Evolutionary conservation across 2,113 vertebrate genomes (phyloP).

Genomic region (Chionis minor): DNA sequence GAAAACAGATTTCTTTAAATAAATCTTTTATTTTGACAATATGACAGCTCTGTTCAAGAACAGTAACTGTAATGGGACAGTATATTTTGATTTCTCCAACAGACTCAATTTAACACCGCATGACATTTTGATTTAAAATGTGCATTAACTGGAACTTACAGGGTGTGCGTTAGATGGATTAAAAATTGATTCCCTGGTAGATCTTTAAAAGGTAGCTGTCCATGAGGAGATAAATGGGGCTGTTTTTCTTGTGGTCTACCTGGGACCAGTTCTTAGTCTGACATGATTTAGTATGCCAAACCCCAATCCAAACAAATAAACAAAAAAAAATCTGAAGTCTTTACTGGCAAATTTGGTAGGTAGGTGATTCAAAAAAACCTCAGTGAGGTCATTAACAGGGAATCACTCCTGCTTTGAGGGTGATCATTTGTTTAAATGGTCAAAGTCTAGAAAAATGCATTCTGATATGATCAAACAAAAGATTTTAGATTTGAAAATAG

Average conservation of each 20-base stretch:
- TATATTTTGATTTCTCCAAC: constrained; percentile 10
- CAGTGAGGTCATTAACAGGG: not conserved
- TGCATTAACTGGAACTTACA: not conserved
- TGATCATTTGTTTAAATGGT: not conserved
- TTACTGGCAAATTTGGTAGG: not conserved
- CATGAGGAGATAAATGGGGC: not conserved
- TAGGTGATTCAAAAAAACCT: not conserved
- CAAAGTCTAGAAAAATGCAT: not conserved
- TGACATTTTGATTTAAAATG: not conserved
- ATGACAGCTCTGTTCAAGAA: not conserved
- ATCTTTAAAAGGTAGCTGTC: not conserved
- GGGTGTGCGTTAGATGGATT: not conserved
- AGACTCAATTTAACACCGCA: not conserved
- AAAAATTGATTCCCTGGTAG: not conserved
- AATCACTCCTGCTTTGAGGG: not conserved
- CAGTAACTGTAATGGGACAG: not conserved
- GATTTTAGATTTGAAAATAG: not conserved
- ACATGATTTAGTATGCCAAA: not conserved
- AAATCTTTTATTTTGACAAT: constrained; percentile 18
- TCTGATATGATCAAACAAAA: not conserved
- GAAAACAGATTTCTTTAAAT: constrained; percentile 29
- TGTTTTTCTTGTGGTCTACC: not conserved
- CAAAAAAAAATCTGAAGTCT: not conserved
- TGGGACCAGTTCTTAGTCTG: not conserved
- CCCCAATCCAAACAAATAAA: not conserved